Percentiles rank a stretch among this genome's conserved stretches.
These are phyloP conservation scores for Melanaphis sacchari DNA, from an alignment of 1,140 invertebrate species.

Conservation along the genomic window DNA sequence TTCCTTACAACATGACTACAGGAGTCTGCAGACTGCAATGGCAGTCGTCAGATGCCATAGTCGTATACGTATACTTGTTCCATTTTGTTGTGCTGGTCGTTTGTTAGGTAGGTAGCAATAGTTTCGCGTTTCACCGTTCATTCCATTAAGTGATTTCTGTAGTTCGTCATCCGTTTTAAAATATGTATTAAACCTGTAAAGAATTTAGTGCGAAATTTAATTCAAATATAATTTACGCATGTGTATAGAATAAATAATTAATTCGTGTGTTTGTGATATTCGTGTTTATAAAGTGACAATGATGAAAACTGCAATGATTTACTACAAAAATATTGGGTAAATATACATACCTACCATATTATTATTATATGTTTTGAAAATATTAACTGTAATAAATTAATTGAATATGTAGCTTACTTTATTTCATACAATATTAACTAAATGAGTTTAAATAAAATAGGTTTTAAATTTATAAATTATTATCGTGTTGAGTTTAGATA, in stretches of 20 bases:
- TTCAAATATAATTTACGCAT: background rate
- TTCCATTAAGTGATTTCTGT: constrained; percentile 29
- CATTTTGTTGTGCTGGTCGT: constrained; percentile 23
- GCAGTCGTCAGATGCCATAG: constrained; percentile 44
- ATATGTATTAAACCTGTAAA: background rate
- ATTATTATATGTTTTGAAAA: background rate
- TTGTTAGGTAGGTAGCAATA: background rate
- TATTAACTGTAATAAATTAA: background rate
- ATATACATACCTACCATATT: background rate
- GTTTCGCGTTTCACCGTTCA: constrained; percentile 13
- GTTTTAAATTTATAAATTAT: background rate
- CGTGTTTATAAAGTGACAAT: background rate
- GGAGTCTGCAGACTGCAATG: constrained; percentile 33
- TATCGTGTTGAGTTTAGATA: background rate
- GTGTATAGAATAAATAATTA: background rate
- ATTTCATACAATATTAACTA: background rate
- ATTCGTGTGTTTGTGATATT: background rate
- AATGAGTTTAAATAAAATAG: background rate
- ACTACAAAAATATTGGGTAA: background rate
- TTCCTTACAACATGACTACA: background rate
- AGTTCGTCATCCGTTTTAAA: background rate
- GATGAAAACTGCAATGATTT: background rate
- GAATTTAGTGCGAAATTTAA: background rate
- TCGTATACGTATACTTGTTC: background rate
- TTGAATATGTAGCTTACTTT: background rate